Base-by-base conservation (phyloP, 2,888 invertebrate genomes). In the Cephus spinipes region DNA sequence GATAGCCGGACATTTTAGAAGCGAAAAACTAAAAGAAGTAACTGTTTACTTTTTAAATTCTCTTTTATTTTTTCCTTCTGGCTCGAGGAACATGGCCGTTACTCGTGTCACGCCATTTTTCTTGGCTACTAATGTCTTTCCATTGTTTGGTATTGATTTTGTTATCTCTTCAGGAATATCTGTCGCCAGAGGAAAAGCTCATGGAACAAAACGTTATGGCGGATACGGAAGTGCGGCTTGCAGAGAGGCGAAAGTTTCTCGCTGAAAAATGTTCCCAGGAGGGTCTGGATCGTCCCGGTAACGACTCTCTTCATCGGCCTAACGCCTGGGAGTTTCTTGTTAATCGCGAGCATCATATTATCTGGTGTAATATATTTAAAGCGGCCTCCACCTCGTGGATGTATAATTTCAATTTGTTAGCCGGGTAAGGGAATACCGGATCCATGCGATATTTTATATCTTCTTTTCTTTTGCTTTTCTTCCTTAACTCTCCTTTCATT, bases 381-480 rank as follows among this genome's bases (percentile, higher is more conserved):
- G 95, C 95, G 68, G 95, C 95, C 12, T 97, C 97, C n/a, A 96
- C 97, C 31, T 97, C 97, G 0, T 97, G 97, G 97, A 96, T 97
- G 95, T 97, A 97, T 92, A 97, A 97, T 92, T 97, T 97, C 92
- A 97, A 97, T 91, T 92, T 96, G 76, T 94, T 97, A 91, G 97
- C 97, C 12, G 97, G 97, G 92, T 93, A 92, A 55, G 55, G 23
- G 6, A 1, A 88, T 87, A 31, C 0, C 55, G 40, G 34, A 0
- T 30, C 15, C 33, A 34, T 30, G 31, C 6, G 11, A 71, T 73
- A 36, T 36, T 31, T 32, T 23, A 11, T 15, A 23, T 30, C 15
- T 68, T 30, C 15, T 11, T 40, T 12, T 77, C 85, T 89, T 74
- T 81, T 92, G 93, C 40, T 23, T 23, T 23, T 40, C 23, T 40